Evolutionary conservation across 2,113 vertebrate species (phyloP).

Genomic region (Nipponia nippon): DNA sequence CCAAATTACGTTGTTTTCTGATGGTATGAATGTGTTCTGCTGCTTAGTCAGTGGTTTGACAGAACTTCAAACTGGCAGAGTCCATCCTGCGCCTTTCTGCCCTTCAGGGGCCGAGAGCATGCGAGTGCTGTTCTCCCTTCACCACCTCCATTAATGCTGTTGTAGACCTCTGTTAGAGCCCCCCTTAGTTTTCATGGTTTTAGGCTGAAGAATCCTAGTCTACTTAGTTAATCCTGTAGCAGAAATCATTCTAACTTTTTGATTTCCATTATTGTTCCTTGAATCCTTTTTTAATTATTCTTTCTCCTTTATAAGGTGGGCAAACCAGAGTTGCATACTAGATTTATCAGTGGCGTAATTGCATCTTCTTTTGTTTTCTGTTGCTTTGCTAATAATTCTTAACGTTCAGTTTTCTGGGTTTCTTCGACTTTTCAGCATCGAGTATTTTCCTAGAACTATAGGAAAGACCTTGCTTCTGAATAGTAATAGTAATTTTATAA

Average conservation of each 20-base stretch:
- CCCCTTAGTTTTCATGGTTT: neutral
- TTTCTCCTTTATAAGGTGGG: neutral
- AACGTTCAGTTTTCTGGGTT: neutral
- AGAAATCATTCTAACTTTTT: neutral
- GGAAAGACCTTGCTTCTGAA: neutral
- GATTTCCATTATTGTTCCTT: neutral
- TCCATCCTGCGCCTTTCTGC: neutral
- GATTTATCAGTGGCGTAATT: neutral
- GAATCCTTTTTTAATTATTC: neutral
- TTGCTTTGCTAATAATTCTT: neutral
- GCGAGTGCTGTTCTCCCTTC: neutral
- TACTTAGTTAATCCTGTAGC: neutral
- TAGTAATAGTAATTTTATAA: neutral
- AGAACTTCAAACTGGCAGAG: neutral
- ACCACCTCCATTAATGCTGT: neutral
- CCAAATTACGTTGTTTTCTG: neutral
- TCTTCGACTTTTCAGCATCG: neutral
- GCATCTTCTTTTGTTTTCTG: neutral
- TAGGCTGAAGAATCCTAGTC: neutral
- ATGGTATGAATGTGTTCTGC: neutral
- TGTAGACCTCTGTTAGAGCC: neutral
- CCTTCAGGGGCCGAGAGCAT: fast-evolving
- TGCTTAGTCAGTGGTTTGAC: neutral
- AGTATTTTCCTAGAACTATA: neutral
- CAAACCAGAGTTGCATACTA: neutral